These are phyloP conservation scores for Eupsilia transversa DNA, from an alignment of 2,888 invertebrate genomes.

Conservation along the genomic window DNA sequence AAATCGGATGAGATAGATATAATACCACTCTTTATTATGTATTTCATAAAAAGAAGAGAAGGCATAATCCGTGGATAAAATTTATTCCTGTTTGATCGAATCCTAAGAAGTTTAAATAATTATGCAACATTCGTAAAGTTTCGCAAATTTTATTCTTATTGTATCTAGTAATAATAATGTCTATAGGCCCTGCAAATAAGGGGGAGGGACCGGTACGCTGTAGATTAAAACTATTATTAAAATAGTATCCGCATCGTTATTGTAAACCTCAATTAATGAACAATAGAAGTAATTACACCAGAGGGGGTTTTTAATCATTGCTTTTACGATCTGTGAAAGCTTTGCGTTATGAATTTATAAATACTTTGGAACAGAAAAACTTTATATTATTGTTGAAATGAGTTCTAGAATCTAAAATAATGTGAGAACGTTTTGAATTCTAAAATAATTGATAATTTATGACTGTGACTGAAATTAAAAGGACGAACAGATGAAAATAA, in stretches of 20 bases:
- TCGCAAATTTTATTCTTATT: neutral
- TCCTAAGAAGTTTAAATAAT: slow-evolving; percentile 23
- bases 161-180: neutral
- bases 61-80: too few species aligned
- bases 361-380: neutral
- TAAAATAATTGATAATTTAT: neutral
- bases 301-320: slow-evolving; percentile 29
- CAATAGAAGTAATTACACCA: slow-evolving; percentile 33
- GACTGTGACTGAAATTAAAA: neutral
- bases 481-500: neutral
- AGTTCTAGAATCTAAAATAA: neutral
- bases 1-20: too few species aligned
- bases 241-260: slow-evolving; percentile 11
- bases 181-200: neutral
- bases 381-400: neutral
- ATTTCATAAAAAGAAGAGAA: too few species aligned
- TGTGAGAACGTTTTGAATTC: neutral
- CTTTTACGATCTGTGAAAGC: slow-evolving; percentile 7
- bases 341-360: slow-evolving; percentile 3
- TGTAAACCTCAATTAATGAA: slow-evolving; percentile 29
- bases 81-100: too few species aligned
- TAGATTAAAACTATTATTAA: slow-evolving; percentile 13
- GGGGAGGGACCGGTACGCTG: neutral
- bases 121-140: neutral
- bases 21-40: too few species aligned